Conservation (phyloP, 2,888 invertebrate genomes). For the Nomada ruficornis region DNA sequence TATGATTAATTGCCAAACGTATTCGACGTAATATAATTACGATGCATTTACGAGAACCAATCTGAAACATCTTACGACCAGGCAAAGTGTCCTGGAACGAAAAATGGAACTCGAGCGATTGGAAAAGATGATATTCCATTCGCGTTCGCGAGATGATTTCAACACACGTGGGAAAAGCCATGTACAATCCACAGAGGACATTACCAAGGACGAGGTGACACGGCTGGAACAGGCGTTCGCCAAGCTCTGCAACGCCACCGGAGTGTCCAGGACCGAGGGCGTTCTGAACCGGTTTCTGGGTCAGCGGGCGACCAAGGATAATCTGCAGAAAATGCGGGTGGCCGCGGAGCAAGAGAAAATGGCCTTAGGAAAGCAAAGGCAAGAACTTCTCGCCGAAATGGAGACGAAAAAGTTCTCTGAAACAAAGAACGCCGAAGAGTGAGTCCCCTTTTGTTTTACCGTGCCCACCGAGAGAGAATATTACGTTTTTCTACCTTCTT, state of each 20-base stretch:
- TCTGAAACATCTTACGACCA: conserved; percentile 65
- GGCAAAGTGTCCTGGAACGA: conserved; percentile 89
- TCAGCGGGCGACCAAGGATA: conserved; percentile 90
- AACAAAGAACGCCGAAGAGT: conserved; percentile 93
- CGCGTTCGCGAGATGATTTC: conserved; percentile 81
- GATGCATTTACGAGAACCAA: background rate
- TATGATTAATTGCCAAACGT: too few species aligned
- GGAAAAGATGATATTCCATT: conserved; percentile 91
- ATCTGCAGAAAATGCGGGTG: conserved; percentile 89
- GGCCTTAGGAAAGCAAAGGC: conserved; percentile 88
- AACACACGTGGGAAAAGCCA: conserved; percentile 78
- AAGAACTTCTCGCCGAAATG: conserved; percentile 88
- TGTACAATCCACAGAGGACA: conserved; percentile 71
- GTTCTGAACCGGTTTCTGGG: conserved; percentile 90
- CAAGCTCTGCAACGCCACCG: conserved; percentile 91
- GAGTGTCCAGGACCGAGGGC: conserved; percentile 90
- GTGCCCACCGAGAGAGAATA: background rate
- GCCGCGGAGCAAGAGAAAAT: conserved; percentile 91
- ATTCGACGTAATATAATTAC: too few species aligned
- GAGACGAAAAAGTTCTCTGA: conserved; percentile 92
- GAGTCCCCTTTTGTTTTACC: conserved; percentile 77
- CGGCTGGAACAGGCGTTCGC: conserved; percentile 88
- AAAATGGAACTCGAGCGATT: conserved; percentile 90
- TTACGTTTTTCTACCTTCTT: background rate
- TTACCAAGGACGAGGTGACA: conserved; percentile 83